Evolutionary conservation across 2,888 invertebrate genomes (phyloP), one percentile per base, ranked within the genome.

Genomic region (Thereva nobilitata): DNA sequence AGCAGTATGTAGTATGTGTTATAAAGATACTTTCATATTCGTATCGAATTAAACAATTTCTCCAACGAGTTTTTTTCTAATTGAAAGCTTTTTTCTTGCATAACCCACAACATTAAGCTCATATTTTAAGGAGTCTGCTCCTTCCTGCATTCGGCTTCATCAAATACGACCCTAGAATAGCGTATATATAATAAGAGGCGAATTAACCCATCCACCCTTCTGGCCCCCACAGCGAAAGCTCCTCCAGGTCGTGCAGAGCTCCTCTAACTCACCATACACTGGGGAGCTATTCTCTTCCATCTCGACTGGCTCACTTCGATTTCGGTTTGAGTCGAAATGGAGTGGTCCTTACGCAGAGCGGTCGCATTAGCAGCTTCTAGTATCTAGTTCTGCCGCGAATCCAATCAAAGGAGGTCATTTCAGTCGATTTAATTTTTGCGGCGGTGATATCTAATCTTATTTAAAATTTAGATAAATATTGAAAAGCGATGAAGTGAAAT

Each of bases 401-500:
- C 77, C 75, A 75, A 77, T 76, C 76, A 76, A 75, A 77, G 76
- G 77, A 78, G 76, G 79, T 79, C 76, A 75, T 72, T 73, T 70
- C 64, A 67, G 52, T 56, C 42, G 63, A 57, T 41, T 67, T 57
- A 57, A 54, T 10, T 63, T 47, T 49, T 66, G 45, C 68, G 57
- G 61, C 61, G 37, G 37, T 59, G 57, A 23, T 23, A 23, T 23
- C 57, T 59, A 44, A 47, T 47, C 47, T 59, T n/a, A 45, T 47
- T 12, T 47, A 35, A 59, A 59, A 47, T 45, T 35, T 47, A 38
- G 38, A 59, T 2, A 12, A 37, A 12, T 37, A 6, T 59, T 59
- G 45, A 37, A 23, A 23, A 23, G 23, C 23, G 23, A 23, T 23
- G 23, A 23, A 23, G 23, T 23, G 23, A 23, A 23, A 23, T 23